Evolutionary conservation across 2,888 invertebrate species (phyloP), one percentile per base, ranked within the genome.

Genomic region (Orthosia cruda): DNA sequence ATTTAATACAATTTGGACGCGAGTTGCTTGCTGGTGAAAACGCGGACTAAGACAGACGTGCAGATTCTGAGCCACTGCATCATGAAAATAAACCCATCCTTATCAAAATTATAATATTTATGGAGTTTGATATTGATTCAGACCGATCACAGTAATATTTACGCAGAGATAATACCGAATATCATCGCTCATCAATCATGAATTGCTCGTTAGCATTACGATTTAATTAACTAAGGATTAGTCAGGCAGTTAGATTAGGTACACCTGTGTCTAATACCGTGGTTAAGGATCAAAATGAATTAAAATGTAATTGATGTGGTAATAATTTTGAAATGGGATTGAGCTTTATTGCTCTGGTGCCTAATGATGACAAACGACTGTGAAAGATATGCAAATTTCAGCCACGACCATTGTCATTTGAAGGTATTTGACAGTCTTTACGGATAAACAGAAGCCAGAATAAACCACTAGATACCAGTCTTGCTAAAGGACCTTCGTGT

Each of bases 171-270:
- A 49, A 26, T 61, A 65, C 26, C 20, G 20, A 59, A n/a, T 58
- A 40, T 66, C 18, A 74, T 58, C 23, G 20, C 49, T 73, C 73
- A 73, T 73, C 26, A 76, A 61, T 80, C 61, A 73, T 76, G 49
- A 67, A 72, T 64, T 26, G 49, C 61, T 64, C 73, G 69, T 83
- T 66, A 73, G 50, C 59, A 64, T 68, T 71, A 59, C 55, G 23
- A 63, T 64, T 79, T 64, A 70, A 86, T 67, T 72, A 71, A 80
- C 55, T 45, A 59, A n/a, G 47, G 69, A 71, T 85, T 85, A 77
- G 54, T 49, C 20, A 59, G 54, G 58, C 57, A 68, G 59, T 71
- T 68, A 69, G 50, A 68, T 83, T 73, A 50, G 62, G 63, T 70
- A 58, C 84, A 80, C 74, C 71, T 76, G 84, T 50, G 63, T 26